A percentile compares a stretch with the other conserved stretches of the same genome.
phyloP scores from a whole-genome alignment of 2,113 vertebrate species.

The Oreochromis niloticus region DNA sequence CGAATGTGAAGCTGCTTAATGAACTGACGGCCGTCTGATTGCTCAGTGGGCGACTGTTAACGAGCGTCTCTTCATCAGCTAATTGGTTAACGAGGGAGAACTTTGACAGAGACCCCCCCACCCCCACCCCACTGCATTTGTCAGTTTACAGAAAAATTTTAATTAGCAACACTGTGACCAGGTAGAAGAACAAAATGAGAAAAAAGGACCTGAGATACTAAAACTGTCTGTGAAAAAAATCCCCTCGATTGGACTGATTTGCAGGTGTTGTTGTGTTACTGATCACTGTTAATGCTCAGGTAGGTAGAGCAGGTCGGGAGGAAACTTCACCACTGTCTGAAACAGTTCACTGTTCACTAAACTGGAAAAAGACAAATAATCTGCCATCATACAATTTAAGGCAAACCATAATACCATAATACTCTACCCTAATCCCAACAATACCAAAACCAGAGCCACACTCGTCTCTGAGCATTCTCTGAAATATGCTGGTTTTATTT shows the following conservation, averaged over 20 bases:
- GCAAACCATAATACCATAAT: neutral
- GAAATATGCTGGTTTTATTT: neutral
- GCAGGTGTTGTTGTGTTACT: neutral
- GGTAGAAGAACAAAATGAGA: neutral
- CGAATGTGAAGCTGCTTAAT: neutral
- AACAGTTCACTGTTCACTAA: neutral
- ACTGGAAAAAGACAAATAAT: neutral
- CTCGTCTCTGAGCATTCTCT: neutral
- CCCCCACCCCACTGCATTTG: neutral
- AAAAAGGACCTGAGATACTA: neutral
- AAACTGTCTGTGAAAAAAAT: neutral
- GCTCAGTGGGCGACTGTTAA: neutral
- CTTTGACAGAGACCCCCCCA: neutral
- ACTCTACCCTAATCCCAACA: neutral
- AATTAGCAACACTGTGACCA: neutral
- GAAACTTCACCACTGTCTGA: neutral
- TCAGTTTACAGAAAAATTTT: neutral
- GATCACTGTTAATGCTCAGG: accelerated
- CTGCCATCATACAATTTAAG: neutral
- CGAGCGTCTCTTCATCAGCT: neutral
- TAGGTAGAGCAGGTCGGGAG: neutral
- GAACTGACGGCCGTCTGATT: neutral
- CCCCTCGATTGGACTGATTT: neutral
- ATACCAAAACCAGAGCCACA: neutral
- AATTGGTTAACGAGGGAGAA: neutral